phyloP scores from a whole-genome alignment of 2,888 invertebrate species.

The Aromia moschata region DNA sequence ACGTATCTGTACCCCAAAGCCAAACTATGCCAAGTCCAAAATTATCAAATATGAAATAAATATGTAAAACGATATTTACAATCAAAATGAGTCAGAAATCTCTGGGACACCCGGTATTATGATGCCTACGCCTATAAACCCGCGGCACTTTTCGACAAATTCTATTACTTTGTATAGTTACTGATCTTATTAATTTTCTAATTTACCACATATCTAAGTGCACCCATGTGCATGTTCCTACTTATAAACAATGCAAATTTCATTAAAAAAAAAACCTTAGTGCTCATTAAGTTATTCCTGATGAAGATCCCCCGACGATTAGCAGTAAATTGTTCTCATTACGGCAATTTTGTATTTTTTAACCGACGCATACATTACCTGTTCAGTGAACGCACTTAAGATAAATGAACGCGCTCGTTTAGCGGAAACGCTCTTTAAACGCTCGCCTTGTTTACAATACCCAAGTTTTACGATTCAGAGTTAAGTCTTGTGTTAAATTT shows the following conservation, averaged over 20 bases:
- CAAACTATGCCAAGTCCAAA: too few species aligned
- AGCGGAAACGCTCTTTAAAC: constrained; percentile 60
- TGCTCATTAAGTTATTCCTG: constrained; percentile 64
- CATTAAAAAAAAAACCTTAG: constrained; percentile 56
- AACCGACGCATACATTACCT: constrained; percentile 64
- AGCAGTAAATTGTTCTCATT: constrained; percentile 66
- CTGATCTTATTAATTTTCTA: too few species aligned
- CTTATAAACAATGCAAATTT: constrained; percentile 55
- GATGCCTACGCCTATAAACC: too few species aligned
- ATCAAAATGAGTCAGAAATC: too few species aligned
- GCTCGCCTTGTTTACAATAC: constrained; percentile 53
- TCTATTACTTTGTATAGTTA: too few species aligned
- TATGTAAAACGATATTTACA: too few species aligned
- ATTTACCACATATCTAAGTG: too few species aligned
- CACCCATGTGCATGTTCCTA: constrained; percentile 21
- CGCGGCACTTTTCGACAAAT: too few species aligned
- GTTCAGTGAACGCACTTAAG: constrained; percentile 62
- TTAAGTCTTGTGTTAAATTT: constrained; percentile 26
- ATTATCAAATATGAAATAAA: too few species aligned
- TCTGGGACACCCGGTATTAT: too few species aligned
- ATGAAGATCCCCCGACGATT: constrained; percentile 64
- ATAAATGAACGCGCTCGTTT: constrained; percentile 58
- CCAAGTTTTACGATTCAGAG: constrained; percentile 24
- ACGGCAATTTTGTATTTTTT: constrained; percentile 65
- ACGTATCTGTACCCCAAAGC: too few species aligned